Evolutionary conservation across 2,113 vertebrate species (phyloP).

Genomic region (Nycticorax nycticorax): DNA sequence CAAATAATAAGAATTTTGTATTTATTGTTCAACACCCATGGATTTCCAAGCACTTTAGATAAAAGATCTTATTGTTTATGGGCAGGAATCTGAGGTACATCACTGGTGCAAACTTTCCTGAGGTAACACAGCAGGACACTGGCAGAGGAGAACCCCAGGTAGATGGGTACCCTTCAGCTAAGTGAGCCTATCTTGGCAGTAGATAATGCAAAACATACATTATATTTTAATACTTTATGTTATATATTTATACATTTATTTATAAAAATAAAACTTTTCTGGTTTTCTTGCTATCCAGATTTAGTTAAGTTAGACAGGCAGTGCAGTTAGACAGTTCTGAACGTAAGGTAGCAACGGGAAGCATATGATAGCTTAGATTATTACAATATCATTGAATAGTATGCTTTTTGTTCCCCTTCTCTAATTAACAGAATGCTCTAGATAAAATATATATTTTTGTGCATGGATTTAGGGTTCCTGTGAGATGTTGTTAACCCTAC

Average conservation of each 20-base stretch:
- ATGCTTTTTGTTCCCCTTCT: rapidly evolving
- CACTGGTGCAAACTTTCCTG: neutral
- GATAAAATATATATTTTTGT: neutral
- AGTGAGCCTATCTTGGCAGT: neutral
- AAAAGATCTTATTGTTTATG: neutral
- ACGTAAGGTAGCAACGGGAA: neutral
- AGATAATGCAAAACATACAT: neutral
- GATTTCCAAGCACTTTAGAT: neutral
- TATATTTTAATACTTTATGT: neutral
- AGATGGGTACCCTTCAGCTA: neutral
- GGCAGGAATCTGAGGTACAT: neutral
- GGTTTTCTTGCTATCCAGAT: neutral
- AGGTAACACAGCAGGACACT: neutral
- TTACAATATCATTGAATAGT: neutral
- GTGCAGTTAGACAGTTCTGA: neutral
- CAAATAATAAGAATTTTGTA: neutral
- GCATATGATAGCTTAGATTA: neutral
- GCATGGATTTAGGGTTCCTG: neutral
- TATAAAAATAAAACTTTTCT: neutral
- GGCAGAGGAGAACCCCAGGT: neutral
- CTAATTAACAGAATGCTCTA: neutral
- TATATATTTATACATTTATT: neutral
- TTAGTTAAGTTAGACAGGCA: neutral
- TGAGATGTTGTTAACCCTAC: neutral
- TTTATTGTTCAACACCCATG: neutral